Evolutionary conservation across 2,113 vertebrate genomes (phyloP).

Genomic region (Lagenorhynchus albirostris): DNA sequence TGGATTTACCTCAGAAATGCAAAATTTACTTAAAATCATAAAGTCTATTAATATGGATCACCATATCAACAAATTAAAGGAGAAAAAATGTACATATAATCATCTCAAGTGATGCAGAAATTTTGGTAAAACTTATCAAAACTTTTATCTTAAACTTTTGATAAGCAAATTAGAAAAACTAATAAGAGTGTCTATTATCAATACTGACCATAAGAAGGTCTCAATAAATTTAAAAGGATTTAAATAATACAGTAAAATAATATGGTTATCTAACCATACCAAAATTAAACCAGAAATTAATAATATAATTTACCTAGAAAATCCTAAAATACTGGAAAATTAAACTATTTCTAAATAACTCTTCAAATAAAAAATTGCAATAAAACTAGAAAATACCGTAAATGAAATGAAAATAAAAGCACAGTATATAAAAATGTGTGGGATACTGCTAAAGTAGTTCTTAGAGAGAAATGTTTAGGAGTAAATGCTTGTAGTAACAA

Average conservation of each 20-base stretch:
- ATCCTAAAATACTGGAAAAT: background rate
- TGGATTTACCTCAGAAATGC: background rate
- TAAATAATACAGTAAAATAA: background rate
- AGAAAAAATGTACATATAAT: background rate
- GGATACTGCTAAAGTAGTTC: background rate
- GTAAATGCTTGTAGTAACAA: background rate
- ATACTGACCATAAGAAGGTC: background rate
- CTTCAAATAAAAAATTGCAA: background rate
- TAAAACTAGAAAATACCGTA: background rate
- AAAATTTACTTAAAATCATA: background rate
- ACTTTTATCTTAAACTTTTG: background rate
- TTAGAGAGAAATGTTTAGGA: background rate
- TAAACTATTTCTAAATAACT: background rate
- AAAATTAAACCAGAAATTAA: background rate
- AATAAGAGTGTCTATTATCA: background rate
- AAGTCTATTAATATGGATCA: background rate
- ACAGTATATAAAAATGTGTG: background rate
- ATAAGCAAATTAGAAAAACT: background rate
- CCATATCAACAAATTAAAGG: background rate
- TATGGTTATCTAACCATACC: background rate
- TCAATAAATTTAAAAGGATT: background rate
- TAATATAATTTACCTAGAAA: background rate
- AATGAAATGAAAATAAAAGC: background rate
- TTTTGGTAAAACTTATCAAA: background rate
- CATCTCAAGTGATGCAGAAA: background rate